These are phyloP conservation scores for cat (Felis catus) DNA, from an alignment of 2,113 vertebrate genomes.

Conservation along the genomic window DNA sequence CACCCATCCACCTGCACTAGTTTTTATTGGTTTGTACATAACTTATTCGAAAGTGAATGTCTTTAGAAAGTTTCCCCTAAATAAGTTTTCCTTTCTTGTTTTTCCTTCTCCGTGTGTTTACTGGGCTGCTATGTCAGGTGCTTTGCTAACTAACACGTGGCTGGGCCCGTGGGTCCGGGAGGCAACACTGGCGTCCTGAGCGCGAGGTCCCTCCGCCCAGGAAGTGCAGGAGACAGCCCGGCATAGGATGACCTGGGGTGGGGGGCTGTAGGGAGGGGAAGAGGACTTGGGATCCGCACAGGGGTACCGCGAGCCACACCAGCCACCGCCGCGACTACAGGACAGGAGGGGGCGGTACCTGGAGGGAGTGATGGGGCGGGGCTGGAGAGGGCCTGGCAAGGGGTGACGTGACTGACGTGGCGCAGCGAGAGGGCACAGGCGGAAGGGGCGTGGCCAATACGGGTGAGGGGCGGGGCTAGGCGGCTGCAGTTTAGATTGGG, in stretches of 20 bases:
- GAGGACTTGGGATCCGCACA: background rate
- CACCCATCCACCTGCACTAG: background rate
- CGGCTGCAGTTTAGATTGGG: background rate
- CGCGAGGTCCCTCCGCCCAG: background rate
- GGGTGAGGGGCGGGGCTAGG: background rate
- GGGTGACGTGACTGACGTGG: background rate
- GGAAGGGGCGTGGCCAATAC: background rate
- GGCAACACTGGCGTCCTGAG: background rate
- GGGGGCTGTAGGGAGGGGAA: background rate
- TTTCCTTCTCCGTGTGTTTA: background rate
- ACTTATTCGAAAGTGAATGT: background rate
- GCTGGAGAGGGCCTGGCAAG: background rate
- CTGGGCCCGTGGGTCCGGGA: background rate
- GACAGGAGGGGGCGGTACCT: fast-evolving
- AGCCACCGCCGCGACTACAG: background rate
- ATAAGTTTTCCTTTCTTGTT: background rate
- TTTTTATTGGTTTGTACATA: background rate
- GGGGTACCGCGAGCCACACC: background rate
- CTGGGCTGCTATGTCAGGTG: background rate
- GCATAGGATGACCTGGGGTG: background rate
- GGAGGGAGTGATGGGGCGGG: background rate
- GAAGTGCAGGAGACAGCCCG: background rate
- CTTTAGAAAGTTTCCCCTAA: background rate
- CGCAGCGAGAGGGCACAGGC: too few species aligned
- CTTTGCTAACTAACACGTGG: background rate